A percentile compares a stretch with the other conserved stretches of the same genome.
Evolutionary conservation across 2,113 vertebrate genomes (phyloP).

Genomic region (Sceloporus undulatus): DNA sequence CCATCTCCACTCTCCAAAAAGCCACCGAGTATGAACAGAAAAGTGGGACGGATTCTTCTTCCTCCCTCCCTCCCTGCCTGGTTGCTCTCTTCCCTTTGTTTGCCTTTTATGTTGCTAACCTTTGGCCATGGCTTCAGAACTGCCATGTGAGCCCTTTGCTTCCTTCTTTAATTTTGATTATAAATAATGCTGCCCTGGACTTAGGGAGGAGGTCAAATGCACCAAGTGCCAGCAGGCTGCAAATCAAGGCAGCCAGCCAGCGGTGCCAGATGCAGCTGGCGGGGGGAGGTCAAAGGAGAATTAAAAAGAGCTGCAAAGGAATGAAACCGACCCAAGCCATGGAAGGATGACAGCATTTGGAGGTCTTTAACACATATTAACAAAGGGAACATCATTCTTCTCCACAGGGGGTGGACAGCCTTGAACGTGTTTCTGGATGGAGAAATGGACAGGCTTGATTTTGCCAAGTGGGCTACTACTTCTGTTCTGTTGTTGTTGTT

Average conservation of each 20-base stretch:
- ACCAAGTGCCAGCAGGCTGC: constrained; percentile 26
- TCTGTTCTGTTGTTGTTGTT: background rate
- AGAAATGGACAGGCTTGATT: background rate
- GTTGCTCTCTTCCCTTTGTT: background rate
- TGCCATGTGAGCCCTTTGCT: background rate
- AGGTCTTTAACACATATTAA: constrained; percentile 45
- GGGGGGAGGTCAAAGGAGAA: constrained; percentile 60
- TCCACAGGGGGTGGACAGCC: background rate
- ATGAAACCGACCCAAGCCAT: constrained; percentile 39
- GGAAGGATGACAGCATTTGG: constrained; percentile 49
- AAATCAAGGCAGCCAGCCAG: constrained; percentile 53
- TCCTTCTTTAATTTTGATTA: constrained; percentile 47
- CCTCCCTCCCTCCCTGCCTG: constrained; percentile 3
- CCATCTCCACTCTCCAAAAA: constrained; percentile 43
- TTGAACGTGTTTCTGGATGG: constrained; percentile 1
- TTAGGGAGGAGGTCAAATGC: constrained; percentile 44
- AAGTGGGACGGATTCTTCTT: fast-evolving
- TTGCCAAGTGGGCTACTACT: background rate
- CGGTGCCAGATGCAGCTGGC: constrained; percentile 53
- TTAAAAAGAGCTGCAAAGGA: constrained; percentile 53
- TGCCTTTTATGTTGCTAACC: constrained; percentile 32
- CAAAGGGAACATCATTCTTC: constrained; percentile 38
- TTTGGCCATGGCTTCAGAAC: constrained; percentile 28
- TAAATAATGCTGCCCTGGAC: constrained; percentile 49
- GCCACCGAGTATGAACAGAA: constrained; percentile 23